phyloP scores from a whole-genome alignment of 2,888 invertebrate species.

The Schizaphis graminum region DNA sequence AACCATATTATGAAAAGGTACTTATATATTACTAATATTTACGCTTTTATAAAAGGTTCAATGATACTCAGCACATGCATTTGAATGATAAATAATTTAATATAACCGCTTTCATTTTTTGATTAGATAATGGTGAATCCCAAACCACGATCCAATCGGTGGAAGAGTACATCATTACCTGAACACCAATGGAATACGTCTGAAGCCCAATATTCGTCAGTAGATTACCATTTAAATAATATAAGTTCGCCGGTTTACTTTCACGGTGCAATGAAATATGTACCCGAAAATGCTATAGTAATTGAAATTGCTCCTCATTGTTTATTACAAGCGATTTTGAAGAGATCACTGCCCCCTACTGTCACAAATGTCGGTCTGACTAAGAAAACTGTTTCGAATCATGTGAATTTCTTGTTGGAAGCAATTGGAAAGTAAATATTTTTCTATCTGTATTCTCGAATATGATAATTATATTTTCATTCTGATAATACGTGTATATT shows the following conservation, averaged over 20 bases:
- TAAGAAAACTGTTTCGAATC: constrained; percentile 73
- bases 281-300: constrained; percentile 75
- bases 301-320: constrained; percentile 78
- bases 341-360: constrained; percentile 73
- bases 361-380: constrained; percentile 74
- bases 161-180: constrained; percentile 76
- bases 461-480: not conserved
- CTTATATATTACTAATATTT: not conserved
- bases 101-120: not conserved
- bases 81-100: not conserved
- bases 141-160: constrained; percentile 72
- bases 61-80: not conserved
- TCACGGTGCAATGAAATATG: constrained; percentile 75
- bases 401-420: constrained; percentile 75
- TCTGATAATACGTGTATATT: not conserved
- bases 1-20: constrained; percentile 51
- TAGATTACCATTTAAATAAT: constrained; percentile 76
- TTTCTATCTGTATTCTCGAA: too few relatives aligned
- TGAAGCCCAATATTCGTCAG: constrained; percentile 72
- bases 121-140: constrained; percentile 70
- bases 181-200: constrained; percentile 72
- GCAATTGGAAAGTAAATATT: constrained; percentile 78
- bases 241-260: constrained; percentile 73
- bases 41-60: not conserved
- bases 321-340: constrained; percentile 76